Evolutionary conservation across 2,113 vertebrate genomes (phyloP), one percentile per base, ranked within the genome.

Genomic region (Pterocles burchelli): DNA sequence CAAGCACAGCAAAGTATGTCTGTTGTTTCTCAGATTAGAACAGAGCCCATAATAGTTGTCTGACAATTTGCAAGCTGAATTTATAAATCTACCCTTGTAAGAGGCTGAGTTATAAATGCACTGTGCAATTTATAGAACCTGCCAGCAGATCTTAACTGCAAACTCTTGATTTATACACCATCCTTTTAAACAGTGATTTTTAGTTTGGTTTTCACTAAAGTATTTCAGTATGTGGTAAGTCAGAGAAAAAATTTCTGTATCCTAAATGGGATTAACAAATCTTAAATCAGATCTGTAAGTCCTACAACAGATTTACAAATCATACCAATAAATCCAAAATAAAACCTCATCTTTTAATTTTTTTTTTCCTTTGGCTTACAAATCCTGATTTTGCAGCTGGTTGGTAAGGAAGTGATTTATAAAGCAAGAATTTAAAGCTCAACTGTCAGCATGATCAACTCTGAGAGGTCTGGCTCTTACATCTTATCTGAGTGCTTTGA

Each of bases 341-440:
- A 96, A 97, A 97, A 92, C 51, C 34, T 45, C 0, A 1, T 54
- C 20, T 80, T 51, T 76, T 80, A 48, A 55, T 81, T 73, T 33
- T 43, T 68, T 58, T 41, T 49, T 41, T 54, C 9, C 36, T 46
- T 95, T 93, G 93, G 95, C 90, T 98, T 97, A 96, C 54, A 97
- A 96, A 96, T 85, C 86, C 93, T 62, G 75, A 72, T 96, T 97
- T 97, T 98, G 92, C 94, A 96, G 93, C 93, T 97, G 95, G 59
- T 81, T 97, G 96, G 91, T 92, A 87, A 97, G 83, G 82, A 97
- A 97, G 74, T 85, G 97, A 97, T 97, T 96, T 97, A 97, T 97
- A 96, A 94, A 96, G 96, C 74, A 95, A 88, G 91, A 95, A 90
- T 89, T 87, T 93, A 95, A 95, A 94, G 82, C 78, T 89, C 80